Evolutionary conservation across 2,113 vertebrate genomes (phyloP).

Genomic region (Silurus glanis): DNA sequence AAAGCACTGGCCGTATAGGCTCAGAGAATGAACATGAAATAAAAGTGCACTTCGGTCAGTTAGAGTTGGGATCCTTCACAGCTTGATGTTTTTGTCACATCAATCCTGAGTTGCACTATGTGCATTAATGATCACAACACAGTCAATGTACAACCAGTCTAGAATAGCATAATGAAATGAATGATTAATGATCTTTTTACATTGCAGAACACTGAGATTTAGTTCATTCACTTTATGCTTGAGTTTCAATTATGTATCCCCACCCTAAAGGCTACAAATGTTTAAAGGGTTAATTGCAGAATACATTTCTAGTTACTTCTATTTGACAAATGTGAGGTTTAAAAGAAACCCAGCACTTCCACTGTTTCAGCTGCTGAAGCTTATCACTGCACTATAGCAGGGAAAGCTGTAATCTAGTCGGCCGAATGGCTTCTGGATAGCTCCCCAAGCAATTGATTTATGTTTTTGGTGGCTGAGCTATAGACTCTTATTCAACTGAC

Average conservation of each 20-base stretch:
- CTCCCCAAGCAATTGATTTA: conserved; percentile 44
- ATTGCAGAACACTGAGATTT: not conserved
- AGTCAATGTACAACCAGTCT: not conserved
- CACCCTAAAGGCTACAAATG: too few relatives aligned
- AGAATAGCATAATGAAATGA: not conserved
- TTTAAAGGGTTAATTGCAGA: not conserved
- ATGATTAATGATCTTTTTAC: not conserved
- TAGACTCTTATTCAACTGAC: not conserved
- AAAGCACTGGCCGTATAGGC: not conserved
- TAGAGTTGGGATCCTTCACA: not conserved
- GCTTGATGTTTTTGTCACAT: not conserved
- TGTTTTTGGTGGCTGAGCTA: conserved; percentile 5
- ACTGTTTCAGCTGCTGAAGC: not conserved
- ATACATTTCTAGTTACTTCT: not conserved
- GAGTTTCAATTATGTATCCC: too few relatives aligned
- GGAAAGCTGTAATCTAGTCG: conserved; percentile 33
- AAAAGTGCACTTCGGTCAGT: not conserved
- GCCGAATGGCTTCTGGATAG: conserved; percentile 12
- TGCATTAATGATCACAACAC: not conserved
- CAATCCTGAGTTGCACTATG: not conserved
- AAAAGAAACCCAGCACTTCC: not conserved
- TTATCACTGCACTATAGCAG: conserved; percentile 11
- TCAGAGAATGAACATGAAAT: conserved; percentile 10
- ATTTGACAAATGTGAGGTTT: conserved; percentile 8
- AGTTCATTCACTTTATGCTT: not conserved